These are phyloP conservation scores for Narcine bancroftii DNA, from an alignment of 2,113 vertebrate genomes.

Conservation along the genomic window DNA sequence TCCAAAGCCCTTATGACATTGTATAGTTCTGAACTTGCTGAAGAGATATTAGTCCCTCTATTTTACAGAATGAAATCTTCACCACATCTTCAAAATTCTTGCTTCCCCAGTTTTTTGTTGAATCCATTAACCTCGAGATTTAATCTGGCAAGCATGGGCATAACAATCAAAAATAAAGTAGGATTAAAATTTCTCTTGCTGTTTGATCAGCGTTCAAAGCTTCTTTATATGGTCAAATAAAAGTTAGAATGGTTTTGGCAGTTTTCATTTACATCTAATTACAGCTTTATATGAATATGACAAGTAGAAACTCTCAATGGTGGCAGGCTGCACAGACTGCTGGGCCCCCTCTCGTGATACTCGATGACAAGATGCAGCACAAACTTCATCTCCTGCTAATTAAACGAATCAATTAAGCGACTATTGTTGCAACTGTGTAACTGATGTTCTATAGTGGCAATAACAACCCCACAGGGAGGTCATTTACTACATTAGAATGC, in stretches of 20 bases:
- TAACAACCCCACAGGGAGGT: conserved; percentile 89
- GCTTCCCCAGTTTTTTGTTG: too few relatives aligned
- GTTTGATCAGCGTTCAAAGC: not conserved
- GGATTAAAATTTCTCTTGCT: not conserved
- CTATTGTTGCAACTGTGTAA: conserved; percentile 86
- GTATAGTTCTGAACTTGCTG: too few relatives aligned
- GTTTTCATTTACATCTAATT: conserved; percentile 66
- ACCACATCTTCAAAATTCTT: not conserved
- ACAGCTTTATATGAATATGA: conserved; percentile 60
- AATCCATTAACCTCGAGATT: not conserved
- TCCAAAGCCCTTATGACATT: too few relatives aligned
- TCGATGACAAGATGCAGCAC: conserved; percentile 73
- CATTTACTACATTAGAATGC: conserved; percentile 85
- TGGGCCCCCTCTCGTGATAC: conserved; percentile 57
- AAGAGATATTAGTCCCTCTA: too few relatives aligned
- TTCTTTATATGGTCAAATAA: conserved; percentile 23
- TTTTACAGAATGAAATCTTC: not conserved
- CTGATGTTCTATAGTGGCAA: conserved; percentile 85
- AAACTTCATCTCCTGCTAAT: conserved; percentile 93
- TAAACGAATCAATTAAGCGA: conserved; percentile 99
- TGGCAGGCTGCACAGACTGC: conserved; percentile 51
- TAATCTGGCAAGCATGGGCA: not conserved
- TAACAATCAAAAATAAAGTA: not conserved
- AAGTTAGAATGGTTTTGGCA: conserved; percentile 48
- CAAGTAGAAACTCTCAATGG: conserved; percentile 58